These are phyloP conservation scores for Trachythela sp. DNA, from an alignment of 64 coral and sea anemone genomes.

Conservation along the genomic window DNA sequence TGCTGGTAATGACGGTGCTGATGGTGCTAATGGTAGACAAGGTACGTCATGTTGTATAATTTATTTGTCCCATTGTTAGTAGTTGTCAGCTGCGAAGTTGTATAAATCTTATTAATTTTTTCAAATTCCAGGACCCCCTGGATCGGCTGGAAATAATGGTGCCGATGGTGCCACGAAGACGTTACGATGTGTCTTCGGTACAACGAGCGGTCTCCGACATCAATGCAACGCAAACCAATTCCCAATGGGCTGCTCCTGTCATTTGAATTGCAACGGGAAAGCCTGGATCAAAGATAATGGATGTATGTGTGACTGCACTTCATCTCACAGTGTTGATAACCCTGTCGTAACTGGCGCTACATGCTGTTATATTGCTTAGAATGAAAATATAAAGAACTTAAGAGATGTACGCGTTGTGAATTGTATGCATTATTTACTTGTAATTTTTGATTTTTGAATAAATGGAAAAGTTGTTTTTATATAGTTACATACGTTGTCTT, in stretches of 20 bases:
- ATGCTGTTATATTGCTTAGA: not conserved
- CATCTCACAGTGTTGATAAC: not conserved
- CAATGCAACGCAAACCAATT: not conserved
- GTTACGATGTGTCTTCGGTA: not conserved
- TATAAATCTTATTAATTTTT: too few species aligned
- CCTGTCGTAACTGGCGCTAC: not conserved
- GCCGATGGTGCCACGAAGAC: not conserved
- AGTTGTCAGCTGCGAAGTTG: too few species aligned
- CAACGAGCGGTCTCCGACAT: not conserved
- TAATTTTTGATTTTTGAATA: slow-evolving; percentile 8
- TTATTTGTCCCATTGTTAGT: too few species aligned
- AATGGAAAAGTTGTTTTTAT: slow-evolving; percentile 7
- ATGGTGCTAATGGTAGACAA: not conserved
- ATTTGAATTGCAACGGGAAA: not conserved
- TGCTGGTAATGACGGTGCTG: not conserved
- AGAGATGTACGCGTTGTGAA: not conserved
- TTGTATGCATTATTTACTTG: not conserved
- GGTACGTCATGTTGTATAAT: not conserved
- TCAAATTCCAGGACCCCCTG: not conserved
- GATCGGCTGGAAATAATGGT: not conserved
- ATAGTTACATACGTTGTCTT: not conserved
- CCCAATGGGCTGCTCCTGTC: not conserved
- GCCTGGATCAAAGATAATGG: not conserved
- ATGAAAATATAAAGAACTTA: not conserved
- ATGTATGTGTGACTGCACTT: not conserved